Conservation (phyloP, 2,888 invertebrate genomes). For the Eupithecia inturbata region DNA sequence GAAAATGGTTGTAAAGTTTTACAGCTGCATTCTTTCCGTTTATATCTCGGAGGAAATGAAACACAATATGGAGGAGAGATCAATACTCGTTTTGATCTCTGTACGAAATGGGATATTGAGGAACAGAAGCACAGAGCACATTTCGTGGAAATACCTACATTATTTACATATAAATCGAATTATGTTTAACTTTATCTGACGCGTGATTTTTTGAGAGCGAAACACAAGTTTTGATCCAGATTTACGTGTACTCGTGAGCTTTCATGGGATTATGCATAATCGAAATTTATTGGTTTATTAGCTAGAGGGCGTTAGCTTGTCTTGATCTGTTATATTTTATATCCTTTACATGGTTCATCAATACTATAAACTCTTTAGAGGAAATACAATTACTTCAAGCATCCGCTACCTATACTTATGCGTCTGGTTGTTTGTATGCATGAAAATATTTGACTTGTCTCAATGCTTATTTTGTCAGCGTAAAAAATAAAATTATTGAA, state of each 20-base stretch:
- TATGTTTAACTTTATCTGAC: constrained; percentile 25
- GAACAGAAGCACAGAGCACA: background rate
- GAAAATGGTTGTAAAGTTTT: constrained; percentile 16
- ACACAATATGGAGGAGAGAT: constrained; percentile 30
- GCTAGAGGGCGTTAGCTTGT: background rate
- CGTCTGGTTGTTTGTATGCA: too few relatives aligned
- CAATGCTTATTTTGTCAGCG: too few relatives aligned
- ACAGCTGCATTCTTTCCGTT: constrained; percentile 10
- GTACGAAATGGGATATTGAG: constrained; percentile 4
- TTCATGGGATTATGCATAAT: background rate
- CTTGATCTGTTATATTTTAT: background rate
- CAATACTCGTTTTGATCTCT: background rate
- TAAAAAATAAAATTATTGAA: too few relatives aligned
- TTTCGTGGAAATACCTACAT: constrained; percentile 21
- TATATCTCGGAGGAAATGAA: constrained; percentile 14
- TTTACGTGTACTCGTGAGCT: background rate
- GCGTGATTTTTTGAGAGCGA: constrained; percentile 9
- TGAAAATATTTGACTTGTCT: too few relatives aligned
- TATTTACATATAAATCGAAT: constrained; percentile 40
- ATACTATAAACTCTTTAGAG: background rate
- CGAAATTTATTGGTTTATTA: background rate
- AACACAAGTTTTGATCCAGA: background rate
- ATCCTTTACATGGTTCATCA: background rate
- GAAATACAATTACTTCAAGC: background rate
- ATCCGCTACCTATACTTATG: too few relatives aligned